Conservation (phyloP, 2,888 invertebrate species). For the Helicoverpa assulta region DNA sequence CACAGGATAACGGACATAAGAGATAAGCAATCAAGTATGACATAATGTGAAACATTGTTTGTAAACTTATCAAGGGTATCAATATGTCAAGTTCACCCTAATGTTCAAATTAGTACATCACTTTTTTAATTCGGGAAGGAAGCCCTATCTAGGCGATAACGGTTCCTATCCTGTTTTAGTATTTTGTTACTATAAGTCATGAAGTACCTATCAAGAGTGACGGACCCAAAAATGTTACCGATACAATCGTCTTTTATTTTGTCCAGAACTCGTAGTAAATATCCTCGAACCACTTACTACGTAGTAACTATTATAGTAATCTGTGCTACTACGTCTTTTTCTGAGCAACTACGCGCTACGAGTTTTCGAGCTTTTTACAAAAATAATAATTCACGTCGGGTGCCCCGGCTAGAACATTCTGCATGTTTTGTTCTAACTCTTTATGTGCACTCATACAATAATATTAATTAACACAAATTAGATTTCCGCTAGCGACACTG, state of each 20-base stretch:
- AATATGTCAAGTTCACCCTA: no score
- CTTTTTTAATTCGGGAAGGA: no score
- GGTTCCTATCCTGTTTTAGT: no score
- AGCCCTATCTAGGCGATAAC: no score
- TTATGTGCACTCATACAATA: background rate
- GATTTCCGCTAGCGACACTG: no score
- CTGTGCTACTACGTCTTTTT: no score
- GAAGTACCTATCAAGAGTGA: no score
- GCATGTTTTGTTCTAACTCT: background rate
- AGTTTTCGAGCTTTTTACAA: background rate
- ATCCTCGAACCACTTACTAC: conserved; percentile 26
- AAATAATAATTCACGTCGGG: background rate
- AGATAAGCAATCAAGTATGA: background rate
- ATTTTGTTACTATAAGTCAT: no score
- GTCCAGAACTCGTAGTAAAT: conserved; percentile 8
- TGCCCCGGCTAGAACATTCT: background rate
- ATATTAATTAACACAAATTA: background rate
- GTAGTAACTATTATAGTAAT: no score
- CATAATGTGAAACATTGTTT: background rate
- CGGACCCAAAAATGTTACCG: no score
- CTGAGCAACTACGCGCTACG: conserved; percentile 6
- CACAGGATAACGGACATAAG: background rate
- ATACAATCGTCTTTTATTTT: background rate
- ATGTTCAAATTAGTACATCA: no score
- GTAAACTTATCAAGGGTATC: no score